Evolutionary conservation across 1,140 invertebrate species (phyloP), one percentile per base, ranked within the genome.

Genomic region (Scaptomyza hsui): DNA sequence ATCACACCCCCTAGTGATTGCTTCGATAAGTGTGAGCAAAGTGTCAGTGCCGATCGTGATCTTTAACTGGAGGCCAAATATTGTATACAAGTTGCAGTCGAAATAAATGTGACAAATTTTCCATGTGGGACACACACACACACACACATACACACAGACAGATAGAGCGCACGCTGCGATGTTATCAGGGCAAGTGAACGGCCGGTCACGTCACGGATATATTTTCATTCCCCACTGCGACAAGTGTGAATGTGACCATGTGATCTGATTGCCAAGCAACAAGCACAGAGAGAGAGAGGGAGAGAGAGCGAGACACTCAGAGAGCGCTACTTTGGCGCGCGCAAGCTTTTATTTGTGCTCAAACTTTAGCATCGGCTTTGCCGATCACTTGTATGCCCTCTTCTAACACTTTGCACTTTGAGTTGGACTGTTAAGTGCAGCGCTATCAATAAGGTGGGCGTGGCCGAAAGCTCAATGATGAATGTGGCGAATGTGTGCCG

Each of bases 211-310:
- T 71, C 68, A 71, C 52, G 18, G 61, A 65, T 71, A 71, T 70
- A 57, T 57, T 65, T 64, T 64, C 53, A 12, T n/a, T 37, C 64
- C 63, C 47, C 67, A 69, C 29, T 63, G 49, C 49, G 65, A 47
- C 56, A n/a, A 64, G 16, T 56, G 76, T 59, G 76, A 78, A 9
- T 53, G 32, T 13, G 44, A 78, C 56, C 81, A 83, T 83, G 80
- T 83, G 80, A 83, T 85, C 76, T 44, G 72, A 76, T 75, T 75
- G 72, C 37, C 32, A 51, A 7, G 52, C 18, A 18, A 12, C 18
- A 24, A n/a, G 35, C 10, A 19, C 9, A 13, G 9, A 24, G 55
- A 47, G 29, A 41, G 29, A 42, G 12, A 48, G 59, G 16, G 3
- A 26, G 10, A 32, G n/a, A 35, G 24, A 45, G 49, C 47, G 41